A percentile compares a stretch with the other conserved stretches of the same genome.
Evolutionary conservation across 64 coral and sea anemone species (phyloP).

Genomic region (Pachyseris speciosa): DNA sequence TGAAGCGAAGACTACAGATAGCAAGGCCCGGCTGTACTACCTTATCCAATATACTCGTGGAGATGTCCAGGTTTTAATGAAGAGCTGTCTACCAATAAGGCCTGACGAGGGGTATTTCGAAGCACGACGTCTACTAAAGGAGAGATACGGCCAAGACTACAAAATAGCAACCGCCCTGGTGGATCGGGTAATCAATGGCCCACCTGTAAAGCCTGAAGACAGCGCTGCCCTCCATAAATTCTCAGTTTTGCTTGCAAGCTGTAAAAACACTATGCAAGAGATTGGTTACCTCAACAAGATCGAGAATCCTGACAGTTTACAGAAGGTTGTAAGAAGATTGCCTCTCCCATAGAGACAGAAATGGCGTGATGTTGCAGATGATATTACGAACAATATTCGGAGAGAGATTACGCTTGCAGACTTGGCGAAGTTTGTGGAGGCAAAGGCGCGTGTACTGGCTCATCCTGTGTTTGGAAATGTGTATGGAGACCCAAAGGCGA

Average conservation of each 20-base stretch:
- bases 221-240: conserved; percentile 27
- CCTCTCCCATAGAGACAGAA: conserved; percentile 5
- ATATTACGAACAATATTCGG: background rate
- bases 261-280: conserved; percentile 50
- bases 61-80: conserved; percentile 54
- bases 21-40: conserved; percentile 65
- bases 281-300: conserved; percentile 54
- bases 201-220: conserved; percentile 29
- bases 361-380: conserved; percentile 27
- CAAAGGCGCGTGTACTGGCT: too few species aligned
- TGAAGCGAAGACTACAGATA: conserved; percentile 49
- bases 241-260: conserved; percentile 54
- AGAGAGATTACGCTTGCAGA: too few species aligned
- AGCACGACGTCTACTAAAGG: background rate
- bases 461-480: too few species aligned
- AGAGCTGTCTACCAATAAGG: conserved; percentile 31
- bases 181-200: background rate
- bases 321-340: conserved; percentile 27
- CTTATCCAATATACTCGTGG: conserved; percentile 68
- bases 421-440: too few species aligned
- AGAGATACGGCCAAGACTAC: conserved; percentile 63
- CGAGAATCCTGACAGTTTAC: conserved; percentile 25
- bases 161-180: conserved; percentile 37
- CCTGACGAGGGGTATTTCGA: conserved; percentile 22
- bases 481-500: too few species aligned